Evolutionary conservation across 2,113 vertebrate genomes (phyloP), one percentile per base, ranked within the genome.

Genomic region (Entosphenus tridentatus): DNA sequence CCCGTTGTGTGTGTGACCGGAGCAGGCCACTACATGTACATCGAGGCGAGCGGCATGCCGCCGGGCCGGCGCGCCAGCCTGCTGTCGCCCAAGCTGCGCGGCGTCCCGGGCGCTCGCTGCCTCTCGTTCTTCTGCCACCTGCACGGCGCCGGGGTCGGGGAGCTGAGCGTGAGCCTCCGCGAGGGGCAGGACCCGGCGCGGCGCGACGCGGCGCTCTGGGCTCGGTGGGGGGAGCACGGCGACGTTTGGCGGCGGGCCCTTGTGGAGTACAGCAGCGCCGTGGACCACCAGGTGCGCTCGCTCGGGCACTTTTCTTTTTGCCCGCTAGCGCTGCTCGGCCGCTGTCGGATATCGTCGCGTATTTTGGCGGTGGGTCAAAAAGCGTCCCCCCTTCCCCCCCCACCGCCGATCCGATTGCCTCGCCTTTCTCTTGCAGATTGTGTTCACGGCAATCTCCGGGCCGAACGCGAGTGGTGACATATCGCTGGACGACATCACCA

Each of bases 41-140:
- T 65, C 10, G 62, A 65, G 18, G 62, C 62, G 18, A 65, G 62
- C 21, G n/a, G 18, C 62, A 65, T 65, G 62, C 62, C 62, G n/a
- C n/a, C n/a, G 62, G 62, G 62, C 10, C n/a, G n/a, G 9, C 18
- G n/a, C 10, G 62, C 62, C 11, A 65, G 62, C 62, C 21, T 65
- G 62, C 62, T 65, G 10, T 65, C 62, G n/a, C 8, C 62, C 9
- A 65, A 65, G 62, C 62, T 65, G 8, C 62, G 21, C 21, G 8
- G n/a, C 11, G n/a, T 65, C 10, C 9, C n/a, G 62, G 62, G 62
- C 62, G 21, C 9, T 10, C 62, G 62, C n/a, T 21, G 62, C 10
- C 9, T 65, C 21, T 9, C 21, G 21, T 65, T 65, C 62, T 65
- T 65, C 62, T 65, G n/a, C 62, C 62, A 65, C 62, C n/a, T 65